These are phyloP conservation scores for Drosophila ochracea DNA, from an alignment of 2,888 invertebrate genomes.

Conservation along the genomic window DNA sequence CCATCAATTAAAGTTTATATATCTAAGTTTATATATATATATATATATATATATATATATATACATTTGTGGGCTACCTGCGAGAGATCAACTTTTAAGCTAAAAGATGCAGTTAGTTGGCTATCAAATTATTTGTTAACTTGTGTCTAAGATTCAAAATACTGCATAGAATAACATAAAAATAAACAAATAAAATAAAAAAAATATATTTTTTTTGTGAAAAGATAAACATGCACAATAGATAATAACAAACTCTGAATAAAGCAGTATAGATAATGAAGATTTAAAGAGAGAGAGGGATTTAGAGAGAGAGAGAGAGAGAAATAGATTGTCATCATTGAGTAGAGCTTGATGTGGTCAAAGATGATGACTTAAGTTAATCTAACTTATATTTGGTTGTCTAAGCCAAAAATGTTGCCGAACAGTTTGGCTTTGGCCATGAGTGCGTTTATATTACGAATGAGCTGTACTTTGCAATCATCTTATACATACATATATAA, in stretches of 20 bases:
- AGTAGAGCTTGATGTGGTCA: background rate
- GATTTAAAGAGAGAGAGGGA: background rate
- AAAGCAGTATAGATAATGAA: background rate
- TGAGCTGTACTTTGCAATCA: constrained; percentile 9
- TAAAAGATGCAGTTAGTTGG: background rate
- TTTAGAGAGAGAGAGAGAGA: background rate
- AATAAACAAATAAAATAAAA: no score
- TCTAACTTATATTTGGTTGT: background rate
- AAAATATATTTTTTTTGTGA: background rate
- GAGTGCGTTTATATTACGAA: constrained; percentile 2
- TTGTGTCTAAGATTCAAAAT: background rate
- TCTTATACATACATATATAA: background rate
- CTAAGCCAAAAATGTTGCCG: background rate
- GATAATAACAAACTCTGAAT: background rate
- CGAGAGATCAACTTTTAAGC: background rate
- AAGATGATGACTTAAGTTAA: background rate
- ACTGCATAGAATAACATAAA: background rate
- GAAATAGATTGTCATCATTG: background rate
- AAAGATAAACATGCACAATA: background rate
- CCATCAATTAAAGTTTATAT: background rate
- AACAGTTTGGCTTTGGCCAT: constrained; percentile 18
- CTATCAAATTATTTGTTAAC: background rate
- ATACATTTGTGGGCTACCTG: no score
- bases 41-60: no score
- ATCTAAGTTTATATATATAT: no score